A percentile compares a stretch with the other conserved stretches of the same genome.
phyloP scores from a whole-genome alignment of 2,888 invertebrate genomes.

The Zaprionus bogoriensis region DNA sequence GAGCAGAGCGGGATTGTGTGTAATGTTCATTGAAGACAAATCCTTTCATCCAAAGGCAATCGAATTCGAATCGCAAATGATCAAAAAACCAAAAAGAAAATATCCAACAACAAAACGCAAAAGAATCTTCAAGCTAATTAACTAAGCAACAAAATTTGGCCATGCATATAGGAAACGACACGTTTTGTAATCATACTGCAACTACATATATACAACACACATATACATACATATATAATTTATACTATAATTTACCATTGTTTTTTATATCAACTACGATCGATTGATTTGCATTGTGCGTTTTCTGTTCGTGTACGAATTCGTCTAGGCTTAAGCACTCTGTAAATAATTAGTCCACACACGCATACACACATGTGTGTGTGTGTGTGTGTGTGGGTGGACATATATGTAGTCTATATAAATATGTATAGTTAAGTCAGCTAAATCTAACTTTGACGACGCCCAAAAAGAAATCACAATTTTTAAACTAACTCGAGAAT shows the following conservation, averaged over 20 bases:
- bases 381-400: conserved; percentile 32
- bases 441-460: conserved; percentile 33
- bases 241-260: conserved; percentile 35
- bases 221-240: not conserved
- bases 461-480: conserved; percentile 38
- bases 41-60: conserved; percentile 66
- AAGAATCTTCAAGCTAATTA: conserved; percentile 73
- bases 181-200: conserved; percentile 39
- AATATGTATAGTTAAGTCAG: conserved; percentile 45
- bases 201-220: too few relatives aligned
- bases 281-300: conserved; percentile 51
- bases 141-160: conserved; percentile 66
- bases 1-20: conserved; percentile 55
- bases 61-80: conserved; percentile 77
- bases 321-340: conserved; percentile 64
- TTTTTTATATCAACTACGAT: conserved; percentile 18
- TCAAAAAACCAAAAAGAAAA: conserved; percentile 73
- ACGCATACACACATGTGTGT: conserved; percentile 41
- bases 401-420: conserved; percentile 33
- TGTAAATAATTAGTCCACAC: conserved; percentile 58
- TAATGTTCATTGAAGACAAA: conserved; percentile 61
- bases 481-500: conserved; percentile 75
- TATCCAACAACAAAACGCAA: conserved; percentile 36
- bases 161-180: conserved; percentile 62
- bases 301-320: conserved; percentile 66